Evolutionary conservation across 2,113 vertebrate species (phyloP).

Genomic region (Tyto alba): DNA sequence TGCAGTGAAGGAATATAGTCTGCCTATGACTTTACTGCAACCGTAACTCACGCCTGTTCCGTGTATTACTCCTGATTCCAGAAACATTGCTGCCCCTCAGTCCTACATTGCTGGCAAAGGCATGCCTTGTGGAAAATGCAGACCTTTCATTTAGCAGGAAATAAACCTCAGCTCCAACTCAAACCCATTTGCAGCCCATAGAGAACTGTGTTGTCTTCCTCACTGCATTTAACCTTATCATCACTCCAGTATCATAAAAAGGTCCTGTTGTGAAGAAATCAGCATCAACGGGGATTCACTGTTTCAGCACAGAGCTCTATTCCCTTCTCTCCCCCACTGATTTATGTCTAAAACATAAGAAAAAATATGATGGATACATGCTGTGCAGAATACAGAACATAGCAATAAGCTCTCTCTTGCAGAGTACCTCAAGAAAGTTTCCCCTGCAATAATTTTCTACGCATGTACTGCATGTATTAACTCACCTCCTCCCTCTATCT

Average conservation of each 20-base stretch:
- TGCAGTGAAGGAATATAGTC: neutral
- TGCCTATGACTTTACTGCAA: neutral
- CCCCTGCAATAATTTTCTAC: neutral
- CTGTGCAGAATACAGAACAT: neutral
- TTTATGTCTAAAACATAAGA: neutral
- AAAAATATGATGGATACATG: neutral
- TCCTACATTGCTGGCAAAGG: neutral
- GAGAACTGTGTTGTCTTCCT: neutral
- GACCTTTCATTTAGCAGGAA: neutral
- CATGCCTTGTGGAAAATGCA: neutral
- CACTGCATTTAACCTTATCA: neutral
- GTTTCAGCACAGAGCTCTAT: neutral
- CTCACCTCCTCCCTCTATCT: neutral
- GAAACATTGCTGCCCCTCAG: accelerated
- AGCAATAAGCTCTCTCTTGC: neutral
- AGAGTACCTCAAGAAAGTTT: neutral
- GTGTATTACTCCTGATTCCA: neutral
- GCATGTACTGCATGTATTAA: neutral
- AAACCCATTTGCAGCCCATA: neutral
- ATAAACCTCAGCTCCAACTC: neutral
- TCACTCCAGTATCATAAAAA: neutral
- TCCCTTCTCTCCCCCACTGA: neutral
- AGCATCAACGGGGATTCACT: neutral
- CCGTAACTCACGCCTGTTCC: accelerated
- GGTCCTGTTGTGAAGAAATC: neutral